These are phyloP conservation scores for Atopsyche davidsoni DNA, from an alignment of 1,140 invertebrate species.

Conservation along the genomic window DNA sequence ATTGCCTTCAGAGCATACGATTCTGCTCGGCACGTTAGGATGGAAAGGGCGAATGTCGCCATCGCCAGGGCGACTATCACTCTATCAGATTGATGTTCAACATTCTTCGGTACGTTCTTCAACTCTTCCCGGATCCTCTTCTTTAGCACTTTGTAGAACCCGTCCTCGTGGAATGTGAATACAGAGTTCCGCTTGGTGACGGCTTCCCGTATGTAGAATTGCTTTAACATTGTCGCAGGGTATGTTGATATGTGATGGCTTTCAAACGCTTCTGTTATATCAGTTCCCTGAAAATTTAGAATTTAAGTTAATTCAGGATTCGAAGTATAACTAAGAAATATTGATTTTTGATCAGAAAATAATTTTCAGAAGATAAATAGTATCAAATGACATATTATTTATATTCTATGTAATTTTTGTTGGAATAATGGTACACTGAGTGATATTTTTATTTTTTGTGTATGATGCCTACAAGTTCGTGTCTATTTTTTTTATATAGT, in stretches of 20 bases:
- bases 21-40: not conserved
- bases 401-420: no score
- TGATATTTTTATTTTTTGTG: no score
- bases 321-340: no score
- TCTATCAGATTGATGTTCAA: slow-evolving; percentile 10
- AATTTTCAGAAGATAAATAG: no score
- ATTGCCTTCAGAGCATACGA: not conserved
- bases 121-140: slow-evolving; percentile 49
- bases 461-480: no score
- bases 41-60: slow-evolving; percentile 10
- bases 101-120: slow-evolving; percentile 36
- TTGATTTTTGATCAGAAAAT: no score
- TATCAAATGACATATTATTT: no score
- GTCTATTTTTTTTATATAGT: no score
- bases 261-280: slow-evolving; percentile 74
- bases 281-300: slow-evolving; percentile 51
- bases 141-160: slow-evolving; percentile 65
- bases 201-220: slow-evolving; percentile 57
- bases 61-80: slow-evolving; percentile 14
- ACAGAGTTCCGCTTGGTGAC: slow-evolving; percentile 53
- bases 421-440: no score
- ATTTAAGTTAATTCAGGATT: no score
- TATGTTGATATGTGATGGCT: slow-evolving; percentile 52
- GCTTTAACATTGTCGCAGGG: slow-evolving; percentile 50
- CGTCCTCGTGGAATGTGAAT: slow-evolving; percentile 61